Evolutionary conservation across 2,797 vertebrate species (phyloP), one percentile per base, ranked within the genome.

Genomic region (Enteromius paludinosus): DNA sequence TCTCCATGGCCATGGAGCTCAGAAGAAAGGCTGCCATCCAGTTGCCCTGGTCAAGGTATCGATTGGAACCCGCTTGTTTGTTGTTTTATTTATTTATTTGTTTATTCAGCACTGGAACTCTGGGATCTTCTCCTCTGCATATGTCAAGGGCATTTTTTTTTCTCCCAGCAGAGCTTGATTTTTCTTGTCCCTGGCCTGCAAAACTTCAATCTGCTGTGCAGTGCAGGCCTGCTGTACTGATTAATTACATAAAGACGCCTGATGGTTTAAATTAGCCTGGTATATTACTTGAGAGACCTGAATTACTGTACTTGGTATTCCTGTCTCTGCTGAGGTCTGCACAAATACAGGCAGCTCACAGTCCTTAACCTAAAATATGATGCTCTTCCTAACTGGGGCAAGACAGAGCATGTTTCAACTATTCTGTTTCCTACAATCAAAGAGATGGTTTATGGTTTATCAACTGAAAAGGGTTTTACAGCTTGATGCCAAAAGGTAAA

Each of bases 71-170:
- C 41, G 74, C 54, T 83, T 85, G 82, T 85, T 88, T 86, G 81
- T 88, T 81, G 79, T 86, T 81, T 87, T 82, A 83, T 88, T 87
- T 84, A 83, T 88, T 86, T 81, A 66, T 82, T 84, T 85, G 78
- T 85, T 84, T 86, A 86, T 86, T 88, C 78, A 86, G 85, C 83
- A 69, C 71, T 38, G 78, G 71, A 73, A 80, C 82, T 78, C 68
- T 74, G 86, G 66, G 35, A 56, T 75, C 66, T 77, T 68, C 81
- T 78, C 77, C 79, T 88, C 79, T 84, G 81, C 84, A 83, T 81
- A 82, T 83, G 85, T 79, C 82, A 84, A 86, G 84, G 83, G 75
- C 81, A 79, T 82, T 84, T 70, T 81, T 15, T 35, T 30, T 33
- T 11, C 38, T 23, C 30, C 11, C 45, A 25, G 66, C 73, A 68